Evolutionary conservation across 2,797 vertebrate genomes (phyloP).

Genomic region (Poeciliopsis paucimaculata): DNA sequence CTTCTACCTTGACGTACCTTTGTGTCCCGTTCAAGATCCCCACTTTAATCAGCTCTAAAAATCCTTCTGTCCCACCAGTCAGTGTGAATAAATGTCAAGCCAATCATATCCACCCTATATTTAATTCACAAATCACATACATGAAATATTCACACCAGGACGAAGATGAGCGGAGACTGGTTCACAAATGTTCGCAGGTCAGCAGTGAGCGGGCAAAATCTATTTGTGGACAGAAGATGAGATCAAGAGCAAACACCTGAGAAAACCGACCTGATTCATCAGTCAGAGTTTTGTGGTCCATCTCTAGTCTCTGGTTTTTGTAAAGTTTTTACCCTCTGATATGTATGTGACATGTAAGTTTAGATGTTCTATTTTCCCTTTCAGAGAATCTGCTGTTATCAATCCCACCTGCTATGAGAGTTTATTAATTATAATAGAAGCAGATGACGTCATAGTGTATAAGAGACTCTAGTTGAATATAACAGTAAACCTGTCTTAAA

Average conservation of each 20-base stretch:
- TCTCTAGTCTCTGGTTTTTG: background rate
- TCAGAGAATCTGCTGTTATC: background rate
- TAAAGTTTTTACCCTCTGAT: background rate
- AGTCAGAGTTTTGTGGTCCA: background rate
- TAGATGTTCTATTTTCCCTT: background rate
- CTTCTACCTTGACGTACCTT: constrained; percentile 10
- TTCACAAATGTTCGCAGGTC: constrained; percentile 22
- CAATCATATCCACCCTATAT: constrained; percentile 64
- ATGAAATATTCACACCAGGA: constrained; percentile 74
- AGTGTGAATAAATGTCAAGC: constrained; percentile 60
- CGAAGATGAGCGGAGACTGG: constrained; percentile 15
- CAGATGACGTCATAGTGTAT: background rate
- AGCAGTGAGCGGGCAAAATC: constrained; percentile 22
- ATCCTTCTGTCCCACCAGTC: constrained; percentile 39
- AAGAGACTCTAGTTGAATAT: too few relatives aligned
- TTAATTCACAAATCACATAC: constrained; percentile 75
- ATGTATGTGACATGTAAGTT: background rate
- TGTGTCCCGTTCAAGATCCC: constrained; percentile 17
- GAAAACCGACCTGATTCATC: background rate
- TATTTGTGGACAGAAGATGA: constrained; percentile 4
- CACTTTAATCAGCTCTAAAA: constrained; percentile 41
- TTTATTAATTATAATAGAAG: background rate
- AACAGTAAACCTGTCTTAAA: too few relatives aligned
- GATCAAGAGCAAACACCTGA: constrained; percentile 2
- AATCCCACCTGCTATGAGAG: background rate